Conservation (phyloP, 2,797 vertebrate genomes). For the Petrocephalus schoutedeni region DNA sequence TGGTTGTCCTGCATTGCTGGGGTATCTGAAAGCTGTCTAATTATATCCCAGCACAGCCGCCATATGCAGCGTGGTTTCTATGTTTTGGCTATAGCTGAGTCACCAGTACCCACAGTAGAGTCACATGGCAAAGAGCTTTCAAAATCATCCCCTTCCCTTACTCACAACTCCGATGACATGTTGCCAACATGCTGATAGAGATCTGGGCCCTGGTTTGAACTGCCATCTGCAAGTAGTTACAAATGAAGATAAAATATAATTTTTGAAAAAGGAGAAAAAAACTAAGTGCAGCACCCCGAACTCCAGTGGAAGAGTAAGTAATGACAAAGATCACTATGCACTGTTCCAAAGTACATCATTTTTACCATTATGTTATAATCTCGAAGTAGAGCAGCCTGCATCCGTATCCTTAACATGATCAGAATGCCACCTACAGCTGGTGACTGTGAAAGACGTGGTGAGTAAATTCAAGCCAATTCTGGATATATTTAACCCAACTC, state of each 20-base stretch:
- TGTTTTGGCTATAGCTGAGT: neutral
- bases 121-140: neutral
- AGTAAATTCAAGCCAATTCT: neutral
- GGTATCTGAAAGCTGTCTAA: conserved; percentile 17
- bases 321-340: neutral
- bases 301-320: neutral
- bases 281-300: neutral
- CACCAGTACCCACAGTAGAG: neutral
- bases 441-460: neutral
- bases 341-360: neutral
- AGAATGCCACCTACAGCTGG: neutral
- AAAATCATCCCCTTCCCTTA: neutral
- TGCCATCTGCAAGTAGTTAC: neutral
- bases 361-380: neutral
- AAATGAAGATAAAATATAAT: neutral
- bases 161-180: neutral
- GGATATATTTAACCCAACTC: neutral
- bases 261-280: neutral
- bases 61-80: neutral
- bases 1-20: conserved; percentile 27
- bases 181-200: neutral
- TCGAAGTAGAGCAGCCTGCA: neutral
- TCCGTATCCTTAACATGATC: neutral
- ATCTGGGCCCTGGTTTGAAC: neutral
- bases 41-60: neutral